A percentile compares a stretch with the other conserved stretches of the same genome.
These are phyloP conservation scores for Sebastes itinus DNA, from an alignment of 2,797 vertebrate species.

Conservation along the genomic window DNA sequence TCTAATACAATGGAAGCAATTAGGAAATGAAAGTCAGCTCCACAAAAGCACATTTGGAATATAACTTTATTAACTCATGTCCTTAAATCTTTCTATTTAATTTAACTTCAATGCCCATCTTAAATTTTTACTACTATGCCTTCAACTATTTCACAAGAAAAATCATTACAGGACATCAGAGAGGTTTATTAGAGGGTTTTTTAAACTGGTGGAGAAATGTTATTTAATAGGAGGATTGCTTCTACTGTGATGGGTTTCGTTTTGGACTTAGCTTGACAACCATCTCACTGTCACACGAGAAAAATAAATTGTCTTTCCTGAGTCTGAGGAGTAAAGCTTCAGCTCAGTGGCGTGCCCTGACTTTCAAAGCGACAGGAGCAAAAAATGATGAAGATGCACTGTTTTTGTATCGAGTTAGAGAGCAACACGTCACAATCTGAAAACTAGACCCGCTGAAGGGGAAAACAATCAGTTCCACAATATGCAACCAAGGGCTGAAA, in stretches of 20 bases:
- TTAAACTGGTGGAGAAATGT: neutral
- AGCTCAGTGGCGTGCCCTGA: neutral
- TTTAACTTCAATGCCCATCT: neutral
- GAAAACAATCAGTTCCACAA: neutral
- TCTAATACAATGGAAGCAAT: neutral
- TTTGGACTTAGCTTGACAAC: neutral
- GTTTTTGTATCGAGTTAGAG: neutral
- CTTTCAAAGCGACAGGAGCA: neutral
- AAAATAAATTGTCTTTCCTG: neutral
- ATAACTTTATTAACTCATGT: neutral
- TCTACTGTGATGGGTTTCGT: neutral
- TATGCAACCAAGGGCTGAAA: neutral
- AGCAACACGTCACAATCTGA: neutral
- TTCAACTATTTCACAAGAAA: neutral
- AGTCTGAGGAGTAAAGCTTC: conserved; percentile 1
- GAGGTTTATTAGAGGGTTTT: neutral
- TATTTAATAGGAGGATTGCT: neutral
- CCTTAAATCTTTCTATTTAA: no score
- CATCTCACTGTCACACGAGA: conserved; percentile 1
- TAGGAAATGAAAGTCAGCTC: neutral
- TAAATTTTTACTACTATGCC: neutral
- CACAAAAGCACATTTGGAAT: neutral
- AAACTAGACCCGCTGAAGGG: neutral
- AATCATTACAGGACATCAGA: neutral
- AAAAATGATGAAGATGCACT: conserved; percentile 19